Evolutionary conservation across 2,113 vertebrate species (phyloP), one percentile per base, ranked within the genome.

Genomic region (Spermophilus dauricus): DNA sequence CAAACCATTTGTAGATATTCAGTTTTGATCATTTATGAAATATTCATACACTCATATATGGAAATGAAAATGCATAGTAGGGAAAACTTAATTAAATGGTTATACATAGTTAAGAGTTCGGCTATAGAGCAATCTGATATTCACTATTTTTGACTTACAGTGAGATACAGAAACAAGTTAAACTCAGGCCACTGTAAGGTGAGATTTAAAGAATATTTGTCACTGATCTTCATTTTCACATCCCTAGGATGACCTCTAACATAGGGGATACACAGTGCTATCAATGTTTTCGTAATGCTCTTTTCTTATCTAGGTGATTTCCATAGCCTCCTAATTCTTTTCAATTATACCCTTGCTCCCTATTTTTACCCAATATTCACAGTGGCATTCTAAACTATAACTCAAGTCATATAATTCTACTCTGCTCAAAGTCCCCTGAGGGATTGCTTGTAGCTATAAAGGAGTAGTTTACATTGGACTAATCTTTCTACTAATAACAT

Each of bases 11-110:
- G 8, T 73, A 76, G 87, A 86, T n/a, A 75, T 78, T 73, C 91
- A 53, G 56, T 91, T 39, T 95, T 90, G 10, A 8, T 92, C 69
- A 78, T 81, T 92, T 90, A 76, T n/a, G 26, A 89, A 96, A 72
- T 32, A 81, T 20, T 20, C 39, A 67, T 73, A 56, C 0, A n/a
- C 51, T 70, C 42, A 72, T 61, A 42, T 76, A 73, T 34, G 24
- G 9, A 11, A 51, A 86, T 94, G 20, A 81, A 91, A 65, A 84
- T 48, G 7, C 72, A 91, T 7, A 86, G 5, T 16, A 81, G 16
- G 13, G 4, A 16, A 70, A 18, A 58, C 42, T 95, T 75, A 70
- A 94, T 80, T 87, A 75, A 92, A 87, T n/a, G 1, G 11, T 87
- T 53, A 65, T 32, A 61, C 22, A 53, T 63, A 51, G 67, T 76